Percentiles rank a stretch among this genome's conserved stretches.
Evolutionary conservation across 2,888 invertebrate species (phyloP).

Genomic region (Epinotia nisella): DNA sequence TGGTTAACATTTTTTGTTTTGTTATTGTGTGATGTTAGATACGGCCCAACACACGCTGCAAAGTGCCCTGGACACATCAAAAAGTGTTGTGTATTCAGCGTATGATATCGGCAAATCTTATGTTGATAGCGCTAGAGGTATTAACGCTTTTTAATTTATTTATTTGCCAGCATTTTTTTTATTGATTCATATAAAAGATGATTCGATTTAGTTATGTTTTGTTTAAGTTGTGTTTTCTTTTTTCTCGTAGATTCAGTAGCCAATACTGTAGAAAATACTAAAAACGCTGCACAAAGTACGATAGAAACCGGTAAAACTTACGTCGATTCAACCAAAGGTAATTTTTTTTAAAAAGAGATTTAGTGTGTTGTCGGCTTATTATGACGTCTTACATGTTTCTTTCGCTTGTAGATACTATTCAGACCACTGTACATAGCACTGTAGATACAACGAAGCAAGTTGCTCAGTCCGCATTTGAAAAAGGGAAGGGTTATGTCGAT

Average conservation of each 20-base stretch:
- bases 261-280: slow-evolving; percentile 74
- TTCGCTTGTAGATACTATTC: slow-evolving; percentile 48
- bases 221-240: slow-evolving; percentile 45
- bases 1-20: slow-evolving; percentile 39
- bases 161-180: slow-evolving; percentile 32
- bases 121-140: slow-evolving; percentile 63
- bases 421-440: slow-evolving; percentile 46
- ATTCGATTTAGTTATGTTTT: slow-evolving; percentile 29
- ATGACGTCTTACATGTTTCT: slow-evolving; percentile 26
- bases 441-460: slow-evolving; percentile 62
- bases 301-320: slow-evolving; percentile 67
- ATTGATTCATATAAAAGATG: slow-evolving; percentile 35
- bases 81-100: slow-evolving; percentile 63
- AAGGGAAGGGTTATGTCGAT: slow-evolving; percentile 65
- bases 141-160: slow-evolving; percentile 34
- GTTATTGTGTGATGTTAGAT: slow-evolving; percentile 52
- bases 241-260: slow-evolving; percentile 67
- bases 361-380: slow-evolving; percentile 31
- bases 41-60: slow-evolving; percentile 56
- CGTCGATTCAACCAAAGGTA: slow-evolving; percentile 73
- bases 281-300: slow-evolving; percentile 74
- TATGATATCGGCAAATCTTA: slow-evolving; percentile 63
- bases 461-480: slow-evolving; percentile 62
- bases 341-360: slow-evolving; percentile 30
- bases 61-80: slow-evolving; percentile 59